Evolutionary conservation across 2,888 invertebrate genomes (phyloP), one percentile per base, ranked within the genome.

Genomic region (Alitta virens): DNA sequence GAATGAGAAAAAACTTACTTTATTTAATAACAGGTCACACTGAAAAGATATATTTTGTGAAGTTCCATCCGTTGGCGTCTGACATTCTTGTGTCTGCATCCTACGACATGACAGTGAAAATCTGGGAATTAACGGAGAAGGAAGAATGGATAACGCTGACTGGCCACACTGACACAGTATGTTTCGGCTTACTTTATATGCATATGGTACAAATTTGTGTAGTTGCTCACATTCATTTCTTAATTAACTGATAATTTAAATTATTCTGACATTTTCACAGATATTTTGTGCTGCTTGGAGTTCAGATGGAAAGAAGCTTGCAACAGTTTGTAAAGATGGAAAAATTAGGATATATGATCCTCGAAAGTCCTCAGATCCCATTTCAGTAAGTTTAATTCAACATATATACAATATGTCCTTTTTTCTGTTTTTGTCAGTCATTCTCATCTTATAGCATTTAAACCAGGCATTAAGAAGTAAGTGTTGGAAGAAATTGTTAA

Each of bases 271-370:
- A 40, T 40, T 24, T 24, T 38, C 58, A 43, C 77, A 85, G 85
- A 91, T 96, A 78, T 93, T 95, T 73, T 90, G 92, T 63, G 85
- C 94, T 72, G 90, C 92, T 2, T 98, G 96, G 97, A 94, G 94
- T 63, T 91, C 92, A 0, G 92, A 92, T 76, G 96, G 97, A 1
- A 87, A 87, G 33, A 88, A 88, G 72, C 86, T 94, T 66, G 92
- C 94, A 14, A 94, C 92, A 0, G 89, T 93, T 0, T 92, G 93
- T 82, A 93, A 91, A 78, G 96, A 96, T 83, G 90, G 91, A 33
- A 88, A 90, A 74, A 86, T 96, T 1, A 87, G 94, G 59, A 87
- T 93, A 65, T 96, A 89, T 82, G 88, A 91, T 77, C 94, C 94
- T 0, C 87, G 94, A 53, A 83, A 84, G 56, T 86, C 87, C 0